A percentile compares a stretch with the other conserved stretches of the same genome.
Conservation (phyloP, 2,113 vertebrate genomes). For the Eupsittula cactorum region DNA sequence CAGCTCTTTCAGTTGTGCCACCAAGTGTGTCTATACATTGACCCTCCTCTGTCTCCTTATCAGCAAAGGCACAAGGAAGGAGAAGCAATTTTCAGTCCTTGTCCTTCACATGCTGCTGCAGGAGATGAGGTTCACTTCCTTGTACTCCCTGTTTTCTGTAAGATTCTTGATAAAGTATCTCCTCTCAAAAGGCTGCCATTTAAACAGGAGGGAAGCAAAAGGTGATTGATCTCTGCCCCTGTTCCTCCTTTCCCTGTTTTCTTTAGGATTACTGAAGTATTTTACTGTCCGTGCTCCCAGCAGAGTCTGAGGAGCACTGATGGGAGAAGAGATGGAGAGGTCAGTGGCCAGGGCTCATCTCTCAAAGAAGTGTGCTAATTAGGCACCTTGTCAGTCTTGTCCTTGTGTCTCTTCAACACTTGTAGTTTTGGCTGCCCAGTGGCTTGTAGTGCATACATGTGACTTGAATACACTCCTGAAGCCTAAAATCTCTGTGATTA, state of each 20-base stretch:
- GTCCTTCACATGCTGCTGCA: neutral
- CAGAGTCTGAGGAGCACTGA: neutral
- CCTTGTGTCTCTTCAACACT: neutral
- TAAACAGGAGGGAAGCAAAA: neutral
- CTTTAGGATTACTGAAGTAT: neutral
- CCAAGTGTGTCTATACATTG: neutral
- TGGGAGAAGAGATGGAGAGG: neutral
- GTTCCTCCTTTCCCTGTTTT: neutral
- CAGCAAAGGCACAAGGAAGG: neutral
- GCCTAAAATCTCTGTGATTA: neutral
- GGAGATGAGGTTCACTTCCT: neutral
- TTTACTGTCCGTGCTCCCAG: neutral
- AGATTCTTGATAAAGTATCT: neutral
- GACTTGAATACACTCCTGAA: neutral
- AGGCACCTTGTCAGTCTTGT: neutral
- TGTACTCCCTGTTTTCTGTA: neutral
- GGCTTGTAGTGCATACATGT: neutral
- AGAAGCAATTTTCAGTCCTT: neutral
- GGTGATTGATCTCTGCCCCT: neutral
- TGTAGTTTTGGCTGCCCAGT: neutral
- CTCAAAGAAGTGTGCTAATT: neutral
- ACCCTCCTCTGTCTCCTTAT: neutral
- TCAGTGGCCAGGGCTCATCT: neutral
- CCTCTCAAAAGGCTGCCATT: neutral
- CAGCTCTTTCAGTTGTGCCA: neutral